Evolutionary conservation across 2,113 vertebrate species (phyloP).

Genomic region (Pongo pygmaeus): DNA sequence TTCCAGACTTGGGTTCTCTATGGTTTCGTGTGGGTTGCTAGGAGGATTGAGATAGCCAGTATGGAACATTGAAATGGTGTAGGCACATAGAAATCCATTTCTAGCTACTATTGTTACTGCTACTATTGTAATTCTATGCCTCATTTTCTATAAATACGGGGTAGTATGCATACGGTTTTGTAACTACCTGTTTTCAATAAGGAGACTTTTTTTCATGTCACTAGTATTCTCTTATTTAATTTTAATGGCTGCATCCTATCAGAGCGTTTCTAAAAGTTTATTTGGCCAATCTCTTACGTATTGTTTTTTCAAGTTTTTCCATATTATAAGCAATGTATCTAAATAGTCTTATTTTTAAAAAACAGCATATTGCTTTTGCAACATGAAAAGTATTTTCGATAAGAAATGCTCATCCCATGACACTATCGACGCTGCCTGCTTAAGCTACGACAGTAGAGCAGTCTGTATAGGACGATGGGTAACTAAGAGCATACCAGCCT

Average conservation of each 20-base stretch:
- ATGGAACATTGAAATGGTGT: neutral
- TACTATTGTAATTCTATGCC: neutral
- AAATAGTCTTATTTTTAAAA: neutral
- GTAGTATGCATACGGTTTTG: neutral
- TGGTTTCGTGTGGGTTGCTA: neutral
- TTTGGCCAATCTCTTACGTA: neutral
- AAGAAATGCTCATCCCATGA: neutral
- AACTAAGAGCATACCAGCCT: rapidly evolving
- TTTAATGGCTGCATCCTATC: neutral
- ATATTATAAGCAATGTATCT: neutral
- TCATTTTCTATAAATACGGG: neutral
- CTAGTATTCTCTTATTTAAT: neutral
- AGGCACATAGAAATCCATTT: neutral
- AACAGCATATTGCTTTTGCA: neutral
- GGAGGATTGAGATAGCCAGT: neutral
- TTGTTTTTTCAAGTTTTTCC: neutral
- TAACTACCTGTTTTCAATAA: neutral
- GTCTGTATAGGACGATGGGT: rapidly evolving
- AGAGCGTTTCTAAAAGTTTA: neutral
- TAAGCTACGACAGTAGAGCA: neutral
- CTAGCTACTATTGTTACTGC: neutral
- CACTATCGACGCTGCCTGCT: neutral
- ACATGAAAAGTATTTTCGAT: neutral
- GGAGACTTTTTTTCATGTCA: neutral
- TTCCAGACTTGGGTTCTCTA: neutral